phyloP scores from a whole-genome alignment of 2,888 invertebrate genomes.

The Baronia brevicornis region DNA sequence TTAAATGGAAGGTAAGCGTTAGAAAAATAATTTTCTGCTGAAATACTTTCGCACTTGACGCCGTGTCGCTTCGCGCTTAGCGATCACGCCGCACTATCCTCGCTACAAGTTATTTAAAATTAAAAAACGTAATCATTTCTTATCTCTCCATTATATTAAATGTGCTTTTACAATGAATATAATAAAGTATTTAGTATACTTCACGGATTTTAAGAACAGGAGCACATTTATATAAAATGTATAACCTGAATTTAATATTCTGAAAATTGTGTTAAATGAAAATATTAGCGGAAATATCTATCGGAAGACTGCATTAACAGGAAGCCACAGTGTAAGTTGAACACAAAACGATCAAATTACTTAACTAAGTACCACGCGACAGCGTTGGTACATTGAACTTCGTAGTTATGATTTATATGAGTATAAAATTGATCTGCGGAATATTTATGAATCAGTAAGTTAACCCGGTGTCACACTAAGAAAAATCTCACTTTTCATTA shows the following conservation, averaged over 20 bases:
- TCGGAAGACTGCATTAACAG: slow-evolving; percentile 74
- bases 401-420: slow-evolving; percentile 47
- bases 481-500: slow-evolving; percentile 48
- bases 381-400: slow-evolving; percentile 62
- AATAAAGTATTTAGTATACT: slow-evolving; percentile 22
- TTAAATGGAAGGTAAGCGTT: slow-evolving; percentile 63
- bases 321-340: slow-evolving; percentile 69
- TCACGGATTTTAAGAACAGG: slow-evolving; percentile 19
- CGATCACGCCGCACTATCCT: slow-evolving; percentile 47
- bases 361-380: slow-evolving; percentile 64
- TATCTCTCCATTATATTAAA: slow-evolving; percentile 28
- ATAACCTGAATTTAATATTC: slow-evolving; percentile 28
- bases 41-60: slow-evolving; percentile 54
- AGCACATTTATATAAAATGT: slow-evolving; percentile 19
- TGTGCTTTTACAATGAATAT: slow-evolving; percentile 20
- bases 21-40: slow-evolving; percentile 66
- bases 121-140: slow-evolving; percentile 24
- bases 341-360: slow-evolving; percentile 60
- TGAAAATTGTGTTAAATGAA: slow-evolving; percentile 66
- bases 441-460: slow-evolving; percentile 47
- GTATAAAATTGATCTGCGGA: slow-evolving; percentile 60
- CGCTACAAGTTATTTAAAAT: slow-evolving; percentile 33
- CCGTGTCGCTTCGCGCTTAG: slow-evolving; percentile 28
- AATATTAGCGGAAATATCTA: slow-evolving; percentile 66
- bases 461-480: slow-evolving; percentile 39